Evolutionary conservation across 2,113 vertebrate species (phyloP).

Genomic region (Actenoides lindsayi): DNA sequence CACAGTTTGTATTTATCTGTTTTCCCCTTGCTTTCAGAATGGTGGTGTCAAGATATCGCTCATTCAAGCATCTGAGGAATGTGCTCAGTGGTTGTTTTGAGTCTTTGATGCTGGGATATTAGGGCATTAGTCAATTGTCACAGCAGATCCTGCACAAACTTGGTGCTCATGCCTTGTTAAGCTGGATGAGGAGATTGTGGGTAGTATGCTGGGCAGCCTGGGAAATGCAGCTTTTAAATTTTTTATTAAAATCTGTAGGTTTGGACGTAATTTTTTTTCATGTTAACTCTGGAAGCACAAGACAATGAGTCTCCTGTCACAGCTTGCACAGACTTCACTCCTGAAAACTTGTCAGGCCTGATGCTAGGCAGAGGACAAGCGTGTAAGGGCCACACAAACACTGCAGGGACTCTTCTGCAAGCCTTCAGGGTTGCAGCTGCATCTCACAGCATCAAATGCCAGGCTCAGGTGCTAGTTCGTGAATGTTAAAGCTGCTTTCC

Average conservation of each 20-base stretch:
- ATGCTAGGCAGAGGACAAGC: not conserved
- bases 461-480: not conserved
- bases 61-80: not conserved
- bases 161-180: not conserved
- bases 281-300: not conserved
- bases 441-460: not conserved
- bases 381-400: not conserved
- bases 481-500: not conserved
- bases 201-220: not conserved
- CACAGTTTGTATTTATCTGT: not conserved
- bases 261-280: not conserved
- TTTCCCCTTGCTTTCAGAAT: not conserved
- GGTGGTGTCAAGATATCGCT: not conserved
- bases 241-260: not conserved
- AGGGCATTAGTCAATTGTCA: too few species aligned
- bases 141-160: accelerated
- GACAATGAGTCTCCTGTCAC: not conserved
- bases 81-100: not conserved
- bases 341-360: not conserved
- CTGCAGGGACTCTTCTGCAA: not conserved
- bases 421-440: not conserved
- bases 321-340: not conserved
- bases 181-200: not conserved
- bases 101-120: not conserved
- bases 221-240: not conserved